Conservation (phyloP, 2,113 vertebrate genomes). For the Gallinago jamesoni region DNA sequence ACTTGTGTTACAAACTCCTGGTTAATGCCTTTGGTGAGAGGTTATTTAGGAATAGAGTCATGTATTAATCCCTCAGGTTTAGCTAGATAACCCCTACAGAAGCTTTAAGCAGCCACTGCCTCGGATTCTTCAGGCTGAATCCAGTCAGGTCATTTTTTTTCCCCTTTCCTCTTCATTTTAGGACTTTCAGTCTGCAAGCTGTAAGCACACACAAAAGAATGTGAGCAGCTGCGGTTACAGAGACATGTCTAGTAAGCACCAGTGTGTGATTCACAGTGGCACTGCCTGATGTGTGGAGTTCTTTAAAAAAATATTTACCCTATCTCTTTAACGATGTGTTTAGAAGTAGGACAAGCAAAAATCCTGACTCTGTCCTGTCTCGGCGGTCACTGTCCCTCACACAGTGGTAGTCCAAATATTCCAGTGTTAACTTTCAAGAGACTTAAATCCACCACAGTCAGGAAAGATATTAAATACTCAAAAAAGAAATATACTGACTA, state of each 20-base stretch:
- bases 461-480: slow-evolving; percentile 22
- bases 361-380: neutral
- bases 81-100: neutral
- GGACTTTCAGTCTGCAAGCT: neutral
- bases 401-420: neutral
- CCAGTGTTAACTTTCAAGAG: neutral
- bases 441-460: neutral
- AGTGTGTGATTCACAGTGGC: neutral
- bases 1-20: neutral
- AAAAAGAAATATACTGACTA: neutral
- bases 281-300: neutral
- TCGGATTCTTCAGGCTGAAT: neutral
- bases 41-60: neutral
- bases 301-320: neutral
- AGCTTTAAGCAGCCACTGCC: neutral
- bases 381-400: neutral
- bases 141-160: neutral
- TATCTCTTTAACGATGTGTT: neutral
- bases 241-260: neutral
- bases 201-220: neutral
- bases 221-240: neutral
- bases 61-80: slow-evolving; percentile 15
- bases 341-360: neutral
- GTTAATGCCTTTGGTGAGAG: neutral
- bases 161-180: neutral